Conservation (phyloP, 2,888 invertebrate species). For the Anagyrus pseudococci region DNA sequence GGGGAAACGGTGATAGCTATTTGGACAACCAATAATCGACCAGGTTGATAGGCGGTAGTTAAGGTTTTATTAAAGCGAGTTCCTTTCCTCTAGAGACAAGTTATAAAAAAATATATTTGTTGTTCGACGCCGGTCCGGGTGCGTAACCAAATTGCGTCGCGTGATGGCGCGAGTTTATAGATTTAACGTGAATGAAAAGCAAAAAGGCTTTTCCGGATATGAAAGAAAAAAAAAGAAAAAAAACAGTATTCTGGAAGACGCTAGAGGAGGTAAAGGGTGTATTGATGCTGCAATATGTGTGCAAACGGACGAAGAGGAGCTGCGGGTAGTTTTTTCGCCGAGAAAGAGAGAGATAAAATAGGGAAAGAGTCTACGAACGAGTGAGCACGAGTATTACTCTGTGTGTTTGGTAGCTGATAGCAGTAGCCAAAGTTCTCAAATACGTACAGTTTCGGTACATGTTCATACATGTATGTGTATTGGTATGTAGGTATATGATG, state of each 20-base stretch:
- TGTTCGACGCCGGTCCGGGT: slow-evolving; percentile 8
- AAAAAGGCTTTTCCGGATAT: slow-evolving; percentile 8
- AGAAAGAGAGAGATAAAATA: slow-evolving; percentile 27
- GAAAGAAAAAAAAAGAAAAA: neutral
- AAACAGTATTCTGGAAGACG: neutral
- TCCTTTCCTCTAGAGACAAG: too few species aligned
- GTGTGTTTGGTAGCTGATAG: slow-evolving; percentile 47
- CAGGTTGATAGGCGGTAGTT: too few species aligned
- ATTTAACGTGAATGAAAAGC: slow-evolving; percentile 3
- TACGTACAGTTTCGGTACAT: slow-evolving; percentile 35
- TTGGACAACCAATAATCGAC: too few species aligned
- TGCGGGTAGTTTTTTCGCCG: slow-evolving; percentile 31
- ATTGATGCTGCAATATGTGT: slow-evolving; percentile 19
- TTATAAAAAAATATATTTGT: slow-evolving; percentile 16
- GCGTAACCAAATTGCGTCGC: slow-evolving; percentile 14
- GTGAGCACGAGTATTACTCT: slow-evolving; percentile 27
- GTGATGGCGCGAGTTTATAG: slow-evolving; percentile 4
- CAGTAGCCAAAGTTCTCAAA: slow-evolving; percentile 50
- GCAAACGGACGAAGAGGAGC: slow-evolving; percentile 7
- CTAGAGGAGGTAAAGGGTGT: neutral
- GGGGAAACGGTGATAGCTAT: too few species aligned
- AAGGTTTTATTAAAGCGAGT: too few species aligned
- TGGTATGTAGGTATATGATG: too few species aligned
- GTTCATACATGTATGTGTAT: too few species aligned
- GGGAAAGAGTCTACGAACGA: neutral